Evolutionary conservation across 1,140 invertebrate genomes (phyloP).

Genomic region (Oreohelix idahoensis): DNA sequence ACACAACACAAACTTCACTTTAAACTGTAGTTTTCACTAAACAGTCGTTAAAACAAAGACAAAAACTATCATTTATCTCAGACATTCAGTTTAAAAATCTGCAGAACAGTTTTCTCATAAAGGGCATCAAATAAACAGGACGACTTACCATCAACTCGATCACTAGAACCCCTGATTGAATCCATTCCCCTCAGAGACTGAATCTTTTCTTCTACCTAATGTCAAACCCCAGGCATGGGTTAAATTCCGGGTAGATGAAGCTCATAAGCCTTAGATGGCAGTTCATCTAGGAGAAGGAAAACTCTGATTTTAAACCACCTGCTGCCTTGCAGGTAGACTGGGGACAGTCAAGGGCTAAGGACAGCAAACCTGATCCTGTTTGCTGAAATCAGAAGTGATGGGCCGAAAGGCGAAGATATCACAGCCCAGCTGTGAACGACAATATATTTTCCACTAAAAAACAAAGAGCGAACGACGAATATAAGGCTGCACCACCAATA

Average conservation of each 20-base stretch:
- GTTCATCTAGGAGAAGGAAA: not conserved
- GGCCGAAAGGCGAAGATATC: no score
- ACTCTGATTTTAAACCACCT: not conserved
- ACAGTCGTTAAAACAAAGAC: no score
- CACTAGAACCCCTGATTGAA: not conserved
- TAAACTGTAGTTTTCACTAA: no score
- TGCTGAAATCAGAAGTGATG: no score
- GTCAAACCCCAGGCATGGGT: not conserved
- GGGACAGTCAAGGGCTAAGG: not conserved
- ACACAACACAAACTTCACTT: no score
- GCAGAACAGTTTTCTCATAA: not conserved
- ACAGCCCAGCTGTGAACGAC: no score
- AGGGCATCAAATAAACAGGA: not conserved
- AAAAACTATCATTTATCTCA: no score
- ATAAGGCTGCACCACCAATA: no score
- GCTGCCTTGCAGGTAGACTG: not conserved
- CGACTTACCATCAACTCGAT: not conserved
- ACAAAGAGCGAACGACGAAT: no score
- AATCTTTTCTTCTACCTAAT: not conserved
- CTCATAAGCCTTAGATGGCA: not conserved
- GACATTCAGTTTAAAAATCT: no score
- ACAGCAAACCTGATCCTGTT: not conserved
- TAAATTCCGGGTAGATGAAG: no score
- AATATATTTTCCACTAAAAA: no score
- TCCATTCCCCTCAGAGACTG: not conserved